A percentile compares a stretch with the other conserved stretches of the same genome.
These are phyloP conservation scores for Ephialtes manifestator DNA, from an alignment of 2,888 invertebrate genomes.

Conservation along the genomic window DNA sequence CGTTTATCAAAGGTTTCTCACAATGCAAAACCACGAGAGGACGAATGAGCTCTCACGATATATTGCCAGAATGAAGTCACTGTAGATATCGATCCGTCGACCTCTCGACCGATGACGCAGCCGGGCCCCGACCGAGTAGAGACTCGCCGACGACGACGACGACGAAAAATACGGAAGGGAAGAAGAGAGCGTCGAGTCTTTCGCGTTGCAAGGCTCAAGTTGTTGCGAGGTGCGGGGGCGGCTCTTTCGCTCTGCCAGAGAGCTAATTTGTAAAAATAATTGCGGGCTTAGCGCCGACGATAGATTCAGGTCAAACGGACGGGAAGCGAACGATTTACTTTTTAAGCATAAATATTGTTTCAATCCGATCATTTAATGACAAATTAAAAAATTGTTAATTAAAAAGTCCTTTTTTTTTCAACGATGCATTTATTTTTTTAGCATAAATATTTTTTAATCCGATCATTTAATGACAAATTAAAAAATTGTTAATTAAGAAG, in stretches of 20 bases:
- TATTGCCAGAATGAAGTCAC: slow-evolving; percentile 36
- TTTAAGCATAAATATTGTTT: slow-evolving; percentile 46
- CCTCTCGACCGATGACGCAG: slow-evolving; percentile 67
- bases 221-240: neutral
- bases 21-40: slow-evolving; percentile 49
- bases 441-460: neutral
- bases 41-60: slow-evolving; percentile 10
- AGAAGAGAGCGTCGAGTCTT: slow-evolving; percentile 11
- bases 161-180: neutral
- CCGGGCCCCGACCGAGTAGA: slow-evolving; percentile 58
- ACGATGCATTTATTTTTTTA: slow-evolving; percentile 74
- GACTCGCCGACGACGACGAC: slow-evolving; percentile 31
- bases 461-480: neutral
- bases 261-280: slow-evolving; percentile 74
- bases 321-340: slow-evolving; percentile 74
- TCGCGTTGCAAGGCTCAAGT: neutral
- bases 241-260: neutral
- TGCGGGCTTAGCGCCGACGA: slow-evolving; percentile 56
- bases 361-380: neutral
- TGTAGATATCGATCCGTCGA: slow-evolving; percentile 67
- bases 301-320: slow-evolving; percentile 66
- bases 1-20: slow-evolving; percentile 40
- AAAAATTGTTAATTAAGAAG: too few species aligned
- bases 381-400: too few species aligned
- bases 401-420: too few species aligned